A percentile compares a stretch with the other conserved stretches of the same genome.
Conservation (phyloP, 2,797 vertebrate species). For the Potorous gilbertii region DNA sequence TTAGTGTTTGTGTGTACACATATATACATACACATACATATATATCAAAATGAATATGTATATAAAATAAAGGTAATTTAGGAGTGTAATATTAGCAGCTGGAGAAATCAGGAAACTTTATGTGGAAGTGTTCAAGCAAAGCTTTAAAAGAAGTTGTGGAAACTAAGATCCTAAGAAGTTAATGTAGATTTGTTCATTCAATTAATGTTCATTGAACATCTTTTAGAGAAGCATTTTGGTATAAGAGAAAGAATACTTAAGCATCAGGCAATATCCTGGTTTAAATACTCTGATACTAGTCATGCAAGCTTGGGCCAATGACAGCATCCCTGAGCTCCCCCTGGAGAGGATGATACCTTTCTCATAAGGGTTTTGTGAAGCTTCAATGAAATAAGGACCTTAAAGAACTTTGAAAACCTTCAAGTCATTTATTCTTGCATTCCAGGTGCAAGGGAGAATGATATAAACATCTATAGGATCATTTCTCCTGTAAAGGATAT, state of each 20-base stretch:
- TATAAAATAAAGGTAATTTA: background rate
- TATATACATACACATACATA: too few relatives aligned
- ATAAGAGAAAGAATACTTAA: background rate
- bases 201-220: background rate
- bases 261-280: background rate
- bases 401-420: background rate
- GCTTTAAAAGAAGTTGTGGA: background rate
- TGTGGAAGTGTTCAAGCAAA: background rate
- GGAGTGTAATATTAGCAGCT: background rate
- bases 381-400: background rate
- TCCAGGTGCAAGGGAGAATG: background rate
- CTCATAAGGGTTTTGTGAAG: background rate
- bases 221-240: background rate
- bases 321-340: background rate
- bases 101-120: background rate
- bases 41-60: background rate
- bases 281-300: background rate
- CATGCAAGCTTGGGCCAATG: background rate
- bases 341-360: background rate
- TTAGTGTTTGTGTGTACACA: background rate
- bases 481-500: background rate
- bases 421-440: background rate
- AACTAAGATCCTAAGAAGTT: background rate
- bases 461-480: background rate
- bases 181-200: background rate